Evolutionary conservation across 92 coral and sea anemone species (phyloP), one percentile per base, ranked within the genome.

Genomic region (Plumapathes pennacea): DNA sequence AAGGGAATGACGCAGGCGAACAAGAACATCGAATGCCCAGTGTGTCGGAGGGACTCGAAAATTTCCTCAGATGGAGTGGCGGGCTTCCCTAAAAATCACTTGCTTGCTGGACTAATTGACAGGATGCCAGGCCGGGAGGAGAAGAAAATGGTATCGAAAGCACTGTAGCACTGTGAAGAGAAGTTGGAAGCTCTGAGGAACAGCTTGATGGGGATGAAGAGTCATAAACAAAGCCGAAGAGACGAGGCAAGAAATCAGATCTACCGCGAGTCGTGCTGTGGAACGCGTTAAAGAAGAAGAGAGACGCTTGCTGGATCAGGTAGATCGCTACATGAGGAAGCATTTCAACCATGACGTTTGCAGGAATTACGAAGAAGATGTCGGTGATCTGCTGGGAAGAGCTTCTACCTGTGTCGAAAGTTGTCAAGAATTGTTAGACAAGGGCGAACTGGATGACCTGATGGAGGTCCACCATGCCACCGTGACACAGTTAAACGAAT

Each of bases 81-180:
- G 33, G 74, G 33, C 40, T 55, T 74, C n/a, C 67, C 81, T 26
- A 74, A 64, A 22, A 74, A 74, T n/a, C 74, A 63, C 38, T 27
- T 74, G 4, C 17, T 74, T 29, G 72, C 54, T 29, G 54, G 74
- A n/a, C 57, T 74, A 67, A 57, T 64, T 18, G 81, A 74, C 13
- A 38, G 66, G 3, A 64, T 53, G 20, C 81, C 81, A 0, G 81
- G 81, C 10, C 51, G 74, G 31, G 64, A 74, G 20, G 81, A 74
- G 60, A 74, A 55, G 20, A 38, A 64, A 20, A 56, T 40, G 8
- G 38, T 74, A 12, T 34, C 36, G 32, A 50, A 64, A 48, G 59
- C 59, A 5, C 8, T 74, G 12, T 46, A 64, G 8, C 50, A 38
- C n/a, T 74, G 74, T 20, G 50, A 39, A 4, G 50, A 23, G 25